Conservation (phyloP, 1,140 invertebrate genomes). For the Capitella teleta region DNA sequence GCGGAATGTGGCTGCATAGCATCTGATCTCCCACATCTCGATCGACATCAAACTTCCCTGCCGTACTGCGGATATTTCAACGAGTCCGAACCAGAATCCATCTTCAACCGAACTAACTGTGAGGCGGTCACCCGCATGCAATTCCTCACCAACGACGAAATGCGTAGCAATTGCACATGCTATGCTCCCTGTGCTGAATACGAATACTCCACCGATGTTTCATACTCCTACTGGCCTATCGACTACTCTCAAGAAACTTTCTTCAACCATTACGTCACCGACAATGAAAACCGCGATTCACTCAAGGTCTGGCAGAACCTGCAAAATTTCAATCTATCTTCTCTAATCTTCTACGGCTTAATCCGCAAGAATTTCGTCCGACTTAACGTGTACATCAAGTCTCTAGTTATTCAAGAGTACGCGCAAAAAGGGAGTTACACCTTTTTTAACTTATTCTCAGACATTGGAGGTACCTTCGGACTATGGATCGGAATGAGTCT, state of each 20-base stretch:
- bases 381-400: conserved; percentile 4
- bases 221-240: conserved; percentile 8
- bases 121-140: not conserved
- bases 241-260: conserved; percentile 1
- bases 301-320: conserved; percentile 7
- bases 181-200: not conserved
- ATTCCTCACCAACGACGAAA: not conserved
- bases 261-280: not conserved
- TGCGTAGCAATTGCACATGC: not conserved
- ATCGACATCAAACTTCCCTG: not conserved
- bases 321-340: not conserved
- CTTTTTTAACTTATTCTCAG: conserved; percentile 1
- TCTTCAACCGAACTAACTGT: not conserved
- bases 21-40: not conserved
- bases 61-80: conserved; percentile 2
- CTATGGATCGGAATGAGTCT: conserved; percentile 7
- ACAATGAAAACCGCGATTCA: not conserved
- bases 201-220: not conserved
- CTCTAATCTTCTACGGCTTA: not conserved
- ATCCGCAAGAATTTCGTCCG: conserved; percentile 7
- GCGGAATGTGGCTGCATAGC: not conserved
- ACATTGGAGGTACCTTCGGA: conserved; percentile 7
- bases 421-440: conserved; percentile 3
- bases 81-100: not conserved
- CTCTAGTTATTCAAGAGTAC: conserved; percentile 2